Base-by-base conservation (phyloP, 2,888 invertebrate genomes). In the Pantelozetes paolii region DNA sequence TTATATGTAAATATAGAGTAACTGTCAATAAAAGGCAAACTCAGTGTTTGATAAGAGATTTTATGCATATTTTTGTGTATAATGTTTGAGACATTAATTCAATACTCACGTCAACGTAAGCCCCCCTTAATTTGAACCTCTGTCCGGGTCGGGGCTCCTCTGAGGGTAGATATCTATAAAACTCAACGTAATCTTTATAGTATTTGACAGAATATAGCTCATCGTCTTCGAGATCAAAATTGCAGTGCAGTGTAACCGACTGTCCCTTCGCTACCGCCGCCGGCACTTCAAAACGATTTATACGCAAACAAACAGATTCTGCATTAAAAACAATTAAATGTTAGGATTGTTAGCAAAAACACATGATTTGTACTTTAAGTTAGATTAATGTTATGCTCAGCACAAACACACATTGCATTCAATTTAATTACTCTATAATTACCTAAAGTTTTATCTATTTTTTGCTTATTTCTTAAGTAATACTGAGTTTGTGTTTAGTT, bases 111-210 rank as follows among this genome's bases (percentile, higher is more conserved):
- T 76, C 73, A 48, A 76, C 74, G 64, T 73, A 73, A 71, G 70
- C 70, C 26, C 76, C 76, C 5, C 59, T 42, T 15, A 76, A 62
- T 59, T 73, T 72, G 48, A 57, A 62, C 18, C 48, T n/a, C 32
- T 71, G 73, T 57, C 42, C 71, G 26, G 71, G 54, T 26, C 57
- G 59, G 5, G 71, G 73, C n/a, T 28, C 15, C 15, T 71, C 73
- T 8, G 30, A 42, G 2, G 74, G 74, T 40, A 74, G 32, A 57
- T 30, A 75, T 23, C 75, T 45, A 42, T 59, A 76, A 40, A 76
- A 76, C 69, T 76, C 76, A 23, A 76, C 73, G 36, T 76, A 72
- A 62, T 76, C 64, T 42, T 73, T 75, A 42, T 76, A 76, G 64
- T 73, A 74, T 59, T 76, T 76, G 11, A 76, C 76, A 11, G 76